A percentile compares a stretch with the other conserved stretches of the same genome.
phyloP scores from a whole-genome alignment of 2,797 vertebrate species.

The Oophaga sylvatica region DNA sequence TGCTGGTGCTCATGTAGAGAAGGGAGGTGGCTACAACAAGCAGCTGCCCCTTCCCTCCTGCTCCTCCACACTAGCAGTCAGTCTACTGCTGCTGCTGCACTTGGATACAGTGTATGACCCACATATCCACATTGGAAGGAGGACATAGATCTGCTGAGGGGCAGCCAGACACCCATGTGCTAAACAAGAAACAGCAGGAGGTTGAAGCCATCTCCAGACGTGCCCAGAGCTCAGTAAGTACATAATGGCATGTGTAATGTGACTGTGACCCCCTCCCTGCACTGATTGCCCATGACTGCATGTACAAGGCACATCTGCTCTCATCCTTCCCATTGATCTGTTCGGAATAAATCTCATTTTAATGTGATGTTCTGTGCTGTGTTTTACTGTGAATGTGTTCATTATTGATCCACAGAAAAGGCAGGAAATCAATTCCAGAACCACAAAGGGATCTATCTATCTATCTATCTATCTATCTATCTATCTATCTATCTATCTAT shows the following conservation, averaged over 20 bases:
- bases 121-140: background rate
- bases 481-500: constrained; percentile 12
- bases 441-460: background rate
- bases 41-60: constrained; percentile 33
- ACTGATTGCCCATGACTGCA: background rate
- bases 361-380: background rate
- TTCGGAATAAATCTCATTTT: background rate
- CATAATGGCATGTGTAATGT: background rate
- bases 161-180: background rate
- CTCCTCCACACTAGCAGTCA: constrained; percentile 25
- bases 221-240: constrained; percentile 34
- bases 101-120: constrained; percentile 12
- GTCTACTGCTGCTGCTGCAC: constrained; percentile 5
- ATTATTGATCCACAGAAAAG: background rate
- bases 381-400: background rate
- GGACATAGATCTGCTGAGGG: background rate
- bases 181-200: background rate
- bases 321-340: constrained; percentile 1
- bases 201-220: background rate
- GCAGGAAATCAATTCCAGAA: background rate
- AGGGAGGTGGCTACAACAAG: constrained; percentile 42
- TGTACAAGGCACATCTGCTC: background rate
- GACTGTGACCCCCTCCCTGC: background rate
- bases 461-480: constrained; percentile 7
- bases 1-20: constrained; percentile 9